Percentiles rank a stretch among this genome's conserved stretches.
Evolutionary conservation across 2,888 invertebrate genomes (phyloP).

Genomic region (Aquatica leii): DNA sequence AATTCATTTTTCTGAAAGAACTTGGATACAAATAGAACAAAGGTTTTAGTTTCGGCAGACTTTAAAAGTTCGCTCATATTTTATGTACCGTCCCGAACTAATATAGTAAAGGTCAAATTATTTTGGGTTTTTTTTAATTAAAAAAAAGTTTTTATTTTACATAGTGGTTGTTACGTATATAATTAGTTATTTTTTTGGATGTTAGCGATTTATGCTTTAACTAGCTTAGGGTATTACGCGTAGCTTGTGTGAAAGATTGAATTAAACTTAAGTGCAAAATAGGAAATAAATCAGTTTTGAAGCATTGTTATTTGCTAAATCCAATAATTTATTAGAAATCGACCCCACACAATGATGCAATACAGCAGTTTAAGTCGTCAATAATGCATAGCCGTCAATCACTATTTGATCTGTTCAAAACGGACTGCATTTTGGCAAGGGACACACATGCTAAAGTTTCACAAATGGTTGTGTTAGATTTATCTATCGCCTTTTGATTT

Average conservation of each 20-base stretch:
- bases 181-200: too few species aligned
- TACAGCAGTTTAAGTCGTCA: conserved; percentile 36
- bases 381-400: conserved; percentile 46
- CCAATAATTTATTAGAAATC: conserved; percentile 43
- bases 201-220: too few species aligned
- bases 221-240: too few species aligned
- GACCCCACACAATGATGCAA: conserved; percentile 38
- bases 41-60: conserved; percentile 50
- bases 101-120: conserved; percentile 22
- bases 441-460: conserved; percentile 49
- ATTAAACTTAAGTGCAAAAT: conserved; percentile 3
- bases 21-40: conserved; percentile 60
- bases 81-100: conserved; percentile 29
- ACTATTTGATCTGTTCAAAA: conserved; percentile 41
- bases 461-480: conserved; percentile 55
- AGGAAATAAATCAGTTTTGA: conserved; percentile 9
- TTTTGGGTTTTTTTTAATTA: neutral
- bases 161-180: too few species aligned
- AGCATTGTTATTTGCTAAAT: conserved; percentile 23
- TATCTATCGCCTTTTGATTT: conserved; percentile 60
- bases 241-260: conserved; percentile 3
- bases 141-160: neutral
- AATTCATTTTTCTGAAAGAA: conserved; percentile 60
- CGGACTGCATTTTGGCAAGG: conserved; percentile 46
- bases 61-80: conserved; percentile 39